phyloP scores from a whole-genome alignment of 2,888 invertebrate species.

The Melolontha melolontha region DNA sequence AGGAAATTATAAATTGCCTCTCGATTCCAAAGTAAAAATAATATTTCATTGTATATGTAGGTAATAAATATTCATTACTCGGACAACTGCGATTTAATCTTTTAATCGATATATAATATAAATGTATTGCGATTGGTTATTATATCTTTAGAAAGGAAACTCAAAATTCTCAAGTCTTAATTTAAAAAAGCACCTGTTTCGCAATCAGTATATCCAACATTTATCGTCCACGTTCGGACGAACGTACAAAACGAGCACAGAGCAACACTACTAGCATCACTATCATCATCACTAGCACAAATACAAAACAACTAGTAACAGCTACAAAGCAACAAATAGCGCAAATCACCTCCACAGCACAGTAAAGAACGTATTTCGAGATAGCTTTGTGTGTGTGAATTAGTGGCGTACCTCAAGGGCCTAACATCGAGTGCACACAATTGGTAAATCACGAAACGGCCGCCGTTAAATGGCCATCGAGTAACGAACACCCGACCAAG shows the following conservation, averaged over 20 bases:
- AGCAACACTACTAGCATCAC: not conserved
- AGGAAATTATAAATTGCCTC: too few relatives aligned
- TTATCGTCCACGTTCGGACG: not conserved
- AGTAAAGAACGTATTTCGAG: not conserved
- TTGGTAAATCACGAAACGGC: slow-evolving; percentile 32
- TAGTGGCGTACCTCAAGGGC: slow-evolving; percentile 21
- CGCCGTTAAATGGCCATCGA: slow-evolving; percentile 31
- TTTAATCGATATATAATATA: not conserved
- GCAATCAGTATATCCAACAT: slow-evolving; percentile 13
- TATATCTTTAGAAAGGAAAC: slow-evolving; percentile 11
- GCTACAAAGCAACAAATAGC: slow-evolving; percentile 3
- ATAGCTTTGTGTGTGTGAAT: slow-evolving; percentile 6
- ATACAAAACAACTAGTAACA: not conserved
- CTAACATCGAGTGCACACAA: slow-evolving; percentile 16
- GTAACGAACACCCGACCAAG: slow-evolving; percentile 21
- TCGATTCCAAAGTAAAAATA: not conserved
- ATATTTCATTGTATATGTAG: not conserved
- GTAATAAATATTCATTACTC: slow-evolving; percentile 2
- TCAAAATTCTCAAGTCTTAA: slow-evolving; percentile 12
- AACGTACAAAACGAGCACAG: slow-evolving; percentile 8
- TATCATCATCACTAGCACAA: not conserved
- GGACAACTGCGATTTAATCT: not conserved
- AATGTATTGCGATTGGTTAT: not conserved
- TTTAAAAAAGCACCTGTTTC: slow-evolving; percentile 31
- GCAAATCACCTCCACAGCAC: slow-evolving; percentile 5